Evolutionary conservation across 2,888 invertebrate species (phyloP), one percentile per base, ranked within the genome.

Genomic region (Diarsia mendica): DNA sequence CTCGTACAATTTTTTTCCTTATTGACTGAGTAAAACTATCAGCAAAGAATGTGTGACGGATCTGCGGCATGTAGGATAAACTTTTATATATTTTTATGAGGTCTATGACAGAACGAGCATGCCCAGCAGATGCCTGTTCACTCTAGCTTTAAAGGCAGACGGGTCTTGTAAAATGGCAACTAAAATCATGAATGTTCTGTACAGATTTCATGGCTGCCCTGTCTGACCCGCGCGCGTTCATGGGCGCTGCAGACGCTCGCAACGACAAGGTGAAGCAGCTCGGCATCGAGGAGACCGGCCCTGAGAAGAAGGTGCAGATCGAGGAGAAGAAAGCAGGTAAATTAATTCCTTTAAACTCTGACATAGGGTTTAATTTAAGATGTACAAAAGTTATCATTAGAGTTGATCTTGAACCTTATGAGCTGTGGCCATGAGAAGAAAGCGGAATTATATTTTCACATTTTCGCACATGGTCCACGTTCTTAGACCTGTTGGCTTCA

Each of bases 131-230:
- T 28, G 28, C 28, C 28, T 28, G 28, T 28, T 28, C 28, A 28
- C 28, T 28, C 28, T 2, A 2, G 28, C 28, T 28, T 2, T 28
- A 28, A 28, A 28, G 28, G 28, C 28, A 28, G 28, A 28, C 28
- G 28, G 28, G 28, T 28, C 28, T 28, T 28, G 28, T 28, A 28
- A 58, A 28, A 28, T 58, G 15, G 15, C 15, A 18, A 48, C 46
- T 77, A 39, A 53, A 66, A 23, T 20, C 2, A 10, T 4, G 2
- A 23, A 23, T 44, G 0, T 13, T 23, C 13, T 11, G 0, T 65
- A 0, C 91, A 98, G 99, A 99, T 92, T 98, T 99, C 93, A 99
- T 99, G 98, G 99, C 99, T 80, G 99, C 99, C 8, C 95, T 99
- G 79, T 99, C 99, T 13, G 99, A 99, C 94, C 99, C 99, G 0